phyloP scores from a whole-genome alignment of 2,113 vertebrate species.

The Fulmarus glacialis region DNA sequence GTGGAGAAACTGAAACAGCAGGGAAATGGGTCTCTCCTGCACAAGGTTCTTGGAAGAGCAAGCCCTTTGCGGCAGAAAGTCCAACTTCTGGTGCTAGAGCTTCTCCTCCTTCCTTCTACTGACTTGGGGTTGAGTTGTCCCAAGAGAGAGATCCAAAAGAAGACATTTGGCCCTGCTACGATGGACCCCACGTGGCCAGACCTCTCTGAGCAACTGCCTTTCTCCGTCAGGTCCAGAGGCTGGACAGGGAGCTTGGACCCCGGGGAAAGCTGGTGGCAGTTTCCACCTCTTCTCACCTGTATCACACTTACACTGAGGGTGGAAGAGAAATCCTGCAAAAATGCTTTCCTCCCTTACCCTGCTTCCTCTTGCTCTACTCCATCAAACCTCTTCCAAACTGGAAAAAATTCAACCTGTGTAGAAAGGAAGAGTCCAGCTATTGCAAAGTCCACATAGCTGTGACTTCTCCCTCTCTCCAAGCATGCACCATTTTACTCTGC shows the following conservation, averaged over 20 bases:
- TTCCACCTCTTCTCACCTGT: neutral
- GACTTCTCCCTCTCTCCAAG: neutral
- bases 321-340: neutral
- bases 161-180: fast-evolving
- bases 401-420: neutral
- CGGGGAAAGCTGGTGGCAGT: neutral
- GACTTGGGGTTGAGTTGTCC: neutral
- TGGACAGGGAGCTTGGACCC: neutral
- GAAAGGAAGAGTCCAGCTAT: neutral
- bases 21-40: neutral
- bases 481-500: neutral
- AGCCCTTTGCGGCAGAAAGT: neutral
- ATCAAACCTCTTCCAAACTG: neutral
- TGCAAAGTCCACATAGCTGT: fast-evolving
- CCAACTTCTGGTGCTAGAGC: neutral
- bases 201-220: neutral
- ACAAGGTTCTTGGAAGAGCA: neutral
- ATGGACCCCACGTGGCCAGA: neutral
- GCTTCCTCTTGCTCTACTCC: neutral
- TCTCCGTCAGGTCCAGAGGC: neutral
- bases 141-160: neutral
- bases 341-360: neutral
- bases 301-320: neutral
- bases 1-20: neutral
- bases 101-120: neutral